These are phyloP conservation scores for Tetraodon nigroviridis DNA, from an alignment of 2,113 vertebrate species.

Conservation along the genomic window DNA sequence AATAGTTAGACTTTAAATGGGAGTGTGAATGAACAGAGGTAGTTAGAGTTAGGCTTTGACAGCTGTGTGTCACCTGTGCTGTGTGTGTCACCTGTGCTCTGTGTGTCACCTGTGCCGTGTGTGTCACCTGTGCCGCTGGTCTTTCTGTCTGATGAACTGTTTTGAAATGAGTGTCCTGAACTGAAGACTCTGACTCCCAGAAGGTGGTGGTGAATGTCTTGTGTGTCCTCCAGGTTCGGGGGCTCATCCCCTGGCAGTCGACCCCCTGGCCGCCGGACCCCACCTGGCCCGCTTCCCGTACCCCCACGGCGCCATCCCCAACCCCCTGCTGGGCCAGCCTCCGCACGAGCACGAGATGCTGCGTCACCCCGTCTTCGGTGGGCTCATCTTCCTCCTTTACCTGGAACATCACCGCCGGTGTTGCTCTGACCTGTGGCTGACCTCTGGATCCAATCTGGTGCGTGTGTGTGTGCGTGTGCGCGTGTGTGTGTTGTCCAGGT, in stretches of 20 bases:
- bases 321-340: constrained; percentile 87
- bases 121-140: not conserved
- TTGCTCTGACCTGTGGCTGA: not conserved
- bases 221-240: constrained; percentile 86
- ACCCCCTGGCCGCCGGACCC: constrained; percentile 87
- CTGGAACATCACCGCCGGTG: not conserved
- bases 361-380: constrained; percentile 94
- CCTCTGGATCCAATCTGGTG: not conserved
- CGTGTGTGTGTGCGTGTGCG: too few species aligned
- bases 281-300: constrained; percentile 95
- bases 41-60: too few species aligned
- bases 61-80: too few species aligned
- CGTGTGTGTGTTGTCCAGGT: constrained; percentile 65
- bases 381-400: constrained; percentile 31
- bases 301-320: constrained; percentile 91
- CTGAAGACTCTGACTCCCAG: constrained; percentile 68
- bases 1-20: too few species aligned
- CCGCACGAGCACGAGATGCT: constrained; percentile 99
- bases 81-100: too few species aligned
- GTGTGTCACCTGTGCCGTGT: too few species aligned
- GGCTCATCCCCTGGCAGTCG: constrained; percentile 84
- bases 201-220: constrained; percentile 81
- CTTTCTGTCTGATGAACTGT: constrained; percentile 6
- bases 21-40: too few species aligned
- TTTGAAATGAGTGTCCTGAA: constrained; percentile 55